Evolutionary conservation across 2,888 invertebrate species (phyloP), one percentile per base, ranked within the genome.

Genomic region (Leucophora obtusa): DNA sequence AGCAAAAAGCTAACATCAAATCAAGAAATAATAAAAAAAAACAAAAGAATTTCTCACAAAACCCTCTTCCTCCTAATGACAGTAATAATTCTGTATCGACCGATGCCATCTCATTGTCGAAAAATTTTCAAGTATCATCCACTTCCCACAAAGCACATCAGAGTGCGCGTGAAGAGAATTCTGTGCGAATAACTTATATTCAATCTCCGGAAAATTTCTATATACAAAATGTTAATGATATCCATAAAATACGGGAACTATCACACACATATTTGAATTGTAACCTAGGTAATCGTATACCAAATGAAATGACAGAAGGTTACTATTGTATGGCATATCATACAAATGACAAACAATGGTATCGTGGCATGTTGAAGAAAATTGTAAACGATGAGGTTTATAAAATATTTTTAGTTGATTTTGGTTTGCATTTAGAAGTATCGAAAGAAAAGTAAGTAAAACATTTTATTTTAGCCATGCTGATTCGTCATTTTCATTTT

Each of bases 401-500:
- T 84, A 90, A 91, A 28, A 92, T 94, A 2, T 92, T 92, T 84
- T 92, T 93, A 82, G 90, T 94, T 18, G 95, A 95, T 87, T 92
- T 92, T 83, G 95, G 95, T 1, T 91, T 92, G 83, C 90, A 88
- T 0, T 91, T 93, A 75, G 85, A 86, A 0, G 90, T 93, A 1
- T 85, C 90, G 2, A 88, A 90, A 70, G 91, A 92, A 54, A 91
- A 90, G 93, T 93, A 87, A 89, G 91, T 75, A 8, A 1, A 43
- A 35, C 11, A 38, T 11, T 10, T 47, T 53, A 11, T 47, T 15
- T 24, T 11, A 7, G 8, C 15, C 24, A 2, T 33, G 24, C 11
- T 15, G 11, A 18, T 10, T 17, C 18, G 1, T 10, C 1, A 3
- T 6, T 54, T 28, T 21, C 3, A 47, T 4, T 14, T 47, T 47